phyloP scores from a whole-genome alignment of 2,797 vertebrate genomes.

The Emydoidea blandingii region DNA sequence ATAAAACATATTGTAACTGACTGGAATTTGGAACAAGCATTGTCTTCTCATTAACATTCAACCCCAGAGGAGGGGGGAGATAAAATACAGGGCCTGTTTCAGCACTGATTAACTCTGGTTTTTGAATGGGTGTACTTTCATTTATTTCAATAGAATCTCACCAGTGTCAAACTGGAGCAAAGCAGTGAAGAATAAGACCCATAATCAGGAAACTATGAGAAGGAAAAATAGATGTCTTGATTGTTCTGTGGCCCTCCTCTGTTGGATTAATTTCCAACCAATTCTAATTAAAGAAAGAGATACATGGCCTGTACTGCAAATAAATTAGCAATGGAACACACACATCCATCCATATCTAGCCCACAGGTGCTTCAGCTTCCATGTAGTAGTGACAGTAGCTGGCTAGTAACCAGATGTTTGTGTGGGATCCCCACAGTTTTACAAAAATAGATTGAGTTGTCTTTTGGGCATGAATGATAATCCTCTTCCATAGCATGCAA shows the following conservation, averaged over 20 bases:
- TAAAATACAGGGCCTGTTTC: background rate
- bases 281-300: background rate
- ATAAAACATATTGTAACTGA: background rate
- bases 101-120: background rate
- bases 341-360: background rate
- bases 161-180: background rate
- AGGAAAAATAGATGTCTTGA: background rate
- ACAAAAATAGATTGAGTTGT: background rate
- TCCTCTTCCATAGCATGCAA: background rate
- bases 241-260: background rate
- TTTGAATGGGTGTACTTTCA: background rate
- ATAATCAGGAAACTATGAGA: background rate
- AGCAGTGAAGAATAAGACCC: background rate
- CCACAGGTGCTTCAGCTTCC: background rate
- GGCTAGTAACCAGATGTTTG: background rate
- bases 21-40: background rate
- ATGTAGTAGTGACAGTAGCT: background rate
- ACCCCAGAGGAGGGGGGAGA: background rate
- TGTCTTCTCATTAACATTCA: slow-evolving; percentile 12
- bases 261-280: background rate
- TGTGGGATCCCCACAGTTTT: background rate
- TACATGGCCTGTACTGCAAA: background rate
- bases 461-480: background rate
- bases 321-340: background rate
- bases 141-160: slow-evolving; percentile 7